A percentile compares a stretch with the other conserved stretches of the same genome.
These are phyloP conservation scores for Melanostigma gelatinosum DNA, from an alignment of 2,113 vertebrate species.

Conservation along the genomic window DNA sequence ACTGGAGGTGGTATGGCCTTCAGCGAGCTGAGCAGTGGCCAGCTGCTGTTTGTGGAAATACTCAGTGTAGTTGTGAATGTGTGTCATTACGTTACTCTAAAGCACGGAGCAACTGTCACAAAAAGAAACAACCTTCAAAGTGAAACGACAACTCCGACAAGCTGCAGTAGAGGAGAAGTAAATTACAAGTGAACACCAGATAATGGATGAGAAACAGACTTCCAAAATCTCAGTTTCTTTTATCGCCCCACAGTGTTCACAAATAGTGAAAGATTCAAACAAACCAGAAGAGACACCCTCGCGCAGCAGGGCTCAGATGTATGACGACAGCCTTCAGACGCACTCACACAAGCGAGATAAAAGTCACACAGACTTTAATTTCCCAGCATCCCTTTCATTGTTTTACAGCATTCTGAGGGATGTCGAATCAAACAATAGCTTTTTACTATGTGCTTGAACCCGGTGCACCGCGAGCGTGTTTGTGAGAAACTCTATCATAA, in stretches of 20 bases:
- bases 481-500: conserved; percentile 83
- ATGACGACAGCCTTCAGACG: conserved; percentile 73
- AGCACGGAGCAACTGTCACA: conserved; percentile 18
- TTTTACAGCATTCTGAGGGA: conserved; percentile 75
- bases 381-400: conserved; percentile 74
- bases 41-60: conserved; percentile 28
- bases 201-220: conserved; percentile 69
- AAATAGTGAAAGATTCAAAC: conserved; percentile 56
- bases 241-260: conserved; percentile 65
- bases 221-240: conserved; percentile 60
- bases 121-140: conserved; percentile 12
- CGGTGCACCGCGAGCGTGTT: conserved; percentile 77
- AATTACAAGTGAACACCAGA: conserved; percentile 58
- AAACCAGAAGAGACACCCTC: conserved; percentile 55
- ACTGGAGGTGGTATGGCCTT: conserved; percentile 16
- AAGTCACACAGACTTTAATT: conserved; percentile 78
- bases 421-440: conserved; percentile 79
- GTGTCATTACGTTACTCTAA: conserved; percentile 24
- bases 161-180: conserved; percentile 47
- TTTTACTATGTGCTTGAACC: conserved; percentile 80
- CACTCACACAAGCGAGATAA: conserved; percentile 75
- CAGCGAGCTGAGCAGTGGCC: conserved; percentile 24
- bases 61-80: conserved; percentile 44
- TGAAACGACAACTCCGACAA: conserved; percentile 31
- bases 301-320: conserved; percentile 42